Evolutionary conservation across 2,113 vertebrate species (phyloP), one percentile per base, ranked within the genome.

Genomic region (Peromyscus leucopus): DNA sequence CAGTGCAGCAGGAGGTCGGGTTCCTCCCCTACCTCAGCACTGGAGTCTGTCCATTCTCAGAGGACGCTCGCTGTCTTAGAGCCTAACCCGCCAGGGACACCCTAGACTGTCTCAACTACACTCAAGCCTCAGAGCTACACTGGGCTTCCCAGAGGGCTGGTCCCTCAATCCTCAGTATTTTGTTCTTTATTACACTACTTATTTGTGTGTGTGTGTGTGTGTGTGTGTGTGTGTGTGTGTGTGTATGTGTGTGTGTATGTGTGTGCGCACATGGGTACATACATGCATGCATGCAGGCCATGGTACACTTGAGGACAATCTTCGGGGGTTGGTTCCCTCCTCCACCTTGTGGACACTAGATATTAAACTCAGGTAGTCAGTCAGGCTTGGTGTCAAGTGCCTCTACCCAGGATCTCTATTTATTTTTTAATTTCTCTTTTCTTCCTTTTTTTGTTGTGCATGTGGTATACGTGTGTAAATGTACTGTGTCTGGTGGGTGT

Each of bases 221-320:
- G 72, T 75, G 72, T 75, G 72, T 24, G 72, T 42, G 72, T 72
- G 31, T 6, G 11, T 5, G 67, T 33, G 72, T n/a, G n/a, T n/a
- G n/a, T 8, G 36, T 19, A 15, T 8, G 69, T 3, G 36, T 16
- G 2, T 7, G 31, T 8, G 36, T 19, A 15, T 8, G 69, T 3
- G 36, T 16, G 2, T 7, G 31, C 19, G 3, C 17, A 16, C 19
- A 11, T 3, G 8, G 7, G 26, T 1, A 39, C 28, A 12, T 21
- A 31, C 71, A 74, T 3, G n/a, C 8, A 51, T 51, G 51, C 51
- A 51, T 51, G 51, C 57, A 59, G 57, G 57, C 31, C 65, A 69
- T 12, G 33, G n/a, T 24, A 4, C 31, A 59, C 9, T 22, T n/a
- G 33, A 82, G n/a, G n/a, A 63, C 59, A 84, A 42, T 24, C n/a